Evolutionary conservation across 37 sponge, comb jelly and placozoan genomes (phyloP), one percentile per base, ranked within the genome.

Genomic region (Amphimedon queenslandica): DNA sequence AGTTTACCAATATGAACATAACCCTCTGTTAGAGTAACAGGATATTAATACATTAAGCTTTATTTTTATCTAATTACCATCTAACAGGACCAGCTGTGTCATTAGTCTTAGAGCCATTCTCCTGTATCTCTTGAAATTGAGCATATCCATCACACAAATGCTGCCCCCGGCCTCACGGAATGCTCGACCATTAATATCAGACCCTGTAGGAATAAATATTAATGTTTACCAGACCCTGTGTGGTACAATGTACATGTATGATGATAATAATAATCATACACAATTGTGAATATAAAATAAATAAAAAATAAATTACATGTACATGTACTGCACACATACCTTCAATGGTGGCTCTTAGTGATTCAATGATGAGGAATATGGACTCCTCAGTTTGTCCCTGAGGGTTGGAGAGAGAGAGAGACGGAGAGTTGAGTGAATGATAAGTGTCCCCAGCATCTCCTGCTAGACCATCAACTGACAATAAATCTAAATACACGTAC

Each of bases 301-400:
- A 8, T 18, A 47, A 47, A 47, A 47, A 47, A 47, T 47, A 60
- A 60, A 6, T 6, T n/a, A 60, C 21, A 25, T 60, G 21, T 60
- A 25, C 21, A n/a, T n/a, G 27, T 60, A n/a, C 21, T 25, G 21
- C 21, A 11, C 27, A 60, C 65, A 38, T 37, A 79, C 82, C 82
- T 53, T 82, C 74, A 29, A 84, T 38, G 4, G 78, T 69, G 27
- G 88, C 88, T 36, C 93, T 66, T 47, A 92, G 72, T 41, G 82
- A 84, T 77, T 92, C 88, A 76, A 88, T 74, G 70, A 90, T 83
- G 11, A 90, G 75, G 68, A 91, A 87, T 53, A 80, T 40, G 42
- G 41, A 91, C 58, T 91, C 88, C 30, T 82, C 91, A 25, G 71
- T 67, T 0, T 34, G 77, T 23, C 77, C 80, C 13, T 87, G 72